phyloP scores from a whole-genome alignment of 2,797 vertebrate species.

The Sorex maritimensis region DNA sequence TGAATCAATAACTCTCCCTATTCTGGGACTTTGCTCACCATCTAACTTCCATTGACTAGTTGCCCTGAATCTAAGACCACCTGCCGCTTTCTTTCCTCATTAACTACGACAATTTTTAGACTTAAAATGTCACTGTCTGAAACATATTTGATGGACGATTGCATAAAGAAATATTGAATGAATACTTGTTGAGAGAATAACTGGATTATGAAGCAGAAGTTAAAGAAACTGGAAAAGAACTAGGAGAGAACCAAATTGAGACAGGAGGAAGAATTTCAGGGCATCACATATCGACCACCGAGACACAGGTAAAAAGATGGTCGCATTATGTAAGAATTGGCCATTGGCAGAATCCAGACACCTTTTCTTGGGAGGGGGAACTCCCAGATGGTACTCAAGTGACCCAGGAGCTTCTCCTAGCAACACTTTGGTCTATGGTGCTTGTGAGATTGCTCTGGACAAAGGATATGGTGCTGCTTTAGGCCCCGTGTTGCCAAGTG shows the following conservation, averaged over 20 bases:
- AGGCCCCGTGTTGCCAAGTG: too few species aligned
- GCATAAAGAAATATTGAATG: not conserved
- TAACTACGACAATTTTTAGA: not conserved
- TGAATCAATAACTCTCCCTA: not conserved
- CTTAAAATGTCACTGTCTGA: not conserved
- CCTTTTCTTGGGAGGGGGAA: too few species aligned
- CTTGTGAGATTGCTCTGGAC: too few species aligned
- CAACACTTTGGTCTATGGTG: too few species aligned
- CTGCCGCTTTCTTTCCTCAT: not conserved
- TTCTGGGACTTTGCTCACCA: not conserved
- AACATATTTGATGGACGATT: not conserved
- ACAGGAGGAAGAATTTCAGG: slow-evolving; percentile 21
- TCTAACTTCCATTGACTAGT: not conserved
- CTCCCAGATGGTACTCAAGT: too few species aligned
- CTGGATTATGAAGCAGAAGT: not conserved
- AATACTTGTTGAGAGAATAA: not conserved
- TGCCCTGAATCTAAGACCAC: not conserved
- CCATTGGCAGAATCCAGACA: not conserved
- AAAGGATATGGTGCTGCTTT: too few species aligned
- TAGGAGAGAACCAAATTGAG: not conserved
- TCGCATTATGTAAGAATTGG: slow-evolving; percentile 10
- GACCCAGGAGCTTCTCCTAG: too few species aligned
- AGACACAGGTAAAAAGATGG: not conserved
- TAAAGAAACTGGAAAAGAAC: not conserved
- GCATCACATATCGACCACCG: not conserved